A percentile compares a stretch with the other conserved stretches of the same genome.
These are phyloP conservation scores for Pagetopsis macropterus DNA, from an alignment of 2,797 vertebrate genomes.

Conservation along the genomic window DNA sequence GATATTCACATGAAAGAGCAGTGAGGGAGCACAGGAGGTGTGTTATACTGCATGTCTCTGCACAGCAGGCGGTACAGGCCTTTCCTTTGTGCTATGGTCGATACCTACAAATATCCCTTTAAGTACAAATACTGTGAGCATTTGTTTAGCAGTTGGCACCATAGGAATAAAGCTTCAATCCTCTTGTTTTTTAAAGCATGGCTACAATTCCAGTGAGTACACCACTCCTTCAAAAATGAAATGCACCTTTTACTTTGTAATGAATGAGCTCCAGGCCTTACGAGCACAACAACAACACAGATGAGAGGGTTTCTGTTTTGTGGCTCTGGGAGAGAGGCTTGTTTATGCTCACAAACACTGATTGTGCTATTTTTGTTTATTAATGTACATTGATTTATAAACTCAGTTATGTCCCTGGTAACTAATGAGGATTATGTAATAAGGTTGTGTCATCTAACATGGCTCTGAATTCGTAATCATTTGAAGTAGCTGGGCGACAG, in stretches of 20 bases:
- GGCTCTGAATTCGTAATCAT: conserved; percentile 28
- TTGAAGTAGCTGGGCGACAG: conserved; percentile 33
- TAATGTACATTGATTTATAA: conserved; percentile 57
- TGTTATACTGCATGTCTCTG: conserved; percentile 17
- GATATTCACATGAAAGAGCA: conserved; percentile 11
- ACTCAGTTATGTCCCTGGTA: conserved; percentile 26
- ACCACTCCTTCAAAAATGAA: conserved; percentile 24
- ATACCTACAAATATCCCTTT: conserved; percentile 42
- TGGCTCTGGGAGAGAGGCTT: conserved; percentile 47
- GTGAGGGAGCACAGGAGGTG: conserved; percentile 1
- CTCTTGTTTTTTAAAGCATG: neutral
- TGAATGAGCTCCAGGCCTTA: conserved; percentile 59
- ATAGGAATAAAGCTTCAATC: conserved; percentile 31
- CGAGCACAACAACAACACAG: conserved; percentile 61
- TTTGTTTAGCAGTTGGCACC: conserved; percentile 1
- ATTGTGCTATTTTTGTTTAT: conserved; percentile 56
- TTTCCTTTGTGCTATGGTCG: conserved; percentile 36
- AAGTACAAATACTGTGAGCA: conserved; percentile 33
- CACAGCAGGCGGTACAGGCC: conserved; percentile 25
- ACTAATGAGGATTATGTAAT: conserved; percentile 49
- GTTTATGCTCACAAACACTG: conserved; percentile 55
- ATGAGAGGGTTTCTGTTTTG: conserved; percentile 52
- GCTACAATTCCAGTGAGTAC: conserved; percentile 15
- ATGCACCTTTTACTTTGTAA: conserved; percentile 56
- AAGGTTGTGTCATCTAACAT: conserved; percentile 39